A percentile compares a stretch with the other conserved stretches of the same genome.
Conservation (phyloP, 2,888 invertebrate genomes). For the Cryptus armator region DNA sequence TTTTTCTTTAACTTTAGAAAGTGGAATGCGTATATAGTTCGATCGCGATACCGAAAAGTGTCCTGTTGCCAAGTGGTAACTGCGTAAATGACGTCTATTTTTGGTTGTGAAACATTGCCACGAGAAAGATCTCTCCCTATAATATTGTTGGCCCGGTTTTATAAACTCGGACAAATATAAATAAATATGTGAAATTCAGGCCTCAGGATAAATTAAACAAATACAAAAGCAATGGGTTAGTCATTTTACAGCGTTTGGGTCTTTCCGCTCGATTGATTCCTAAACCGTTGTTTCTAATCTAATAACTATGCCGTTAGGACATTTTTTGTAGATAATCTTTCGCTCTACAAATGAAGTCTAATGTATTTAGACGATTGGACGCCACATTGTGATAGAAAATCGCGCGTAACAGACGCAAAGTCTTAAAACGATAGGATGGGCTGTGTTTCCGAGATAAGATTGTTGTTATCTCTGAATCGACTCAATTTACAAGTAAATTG, state of each 20-base stretch:
- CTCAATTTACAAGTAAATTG: not conserved
- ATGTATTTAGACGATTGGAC: not conserved
- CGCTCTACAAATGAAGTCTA: not conserved
- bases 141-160: slow-evolving; percentile 6
- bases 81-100: slow-evolving; percentile 59
- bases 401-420: not conserved
- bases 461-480: not conserved
- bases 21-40: slow-evolving; percentile 11
- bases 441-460: no score
- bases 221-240: not conserved
- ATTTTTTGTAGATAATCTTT: not conserved
- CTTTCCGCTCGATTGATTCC: not conserved
- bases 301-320: not conserved
- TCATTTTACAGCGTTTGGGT: not conserved
- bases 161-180: slow-evolving; percentile 17
- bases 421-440: not conserved
- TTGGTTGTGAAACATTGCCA: slow-evolving; percentile 40
- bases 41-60: slow-evolving; percentile 3
- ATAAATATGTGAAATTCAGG: slow-evolving; percentile 20
- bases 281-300: not conserved
- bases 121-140: slow-evolving; percentile 1
- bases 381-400: not conserved
- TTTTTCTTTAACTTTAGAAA: slow-evolving; percentile 5
- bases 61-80: slow-evolving; percentile 57
- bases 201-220: not conserved